Evolutionary conservation across 64 coral and sea anemone species (phyloP).

Genomic region (Stylophora pistillata): DNA sequence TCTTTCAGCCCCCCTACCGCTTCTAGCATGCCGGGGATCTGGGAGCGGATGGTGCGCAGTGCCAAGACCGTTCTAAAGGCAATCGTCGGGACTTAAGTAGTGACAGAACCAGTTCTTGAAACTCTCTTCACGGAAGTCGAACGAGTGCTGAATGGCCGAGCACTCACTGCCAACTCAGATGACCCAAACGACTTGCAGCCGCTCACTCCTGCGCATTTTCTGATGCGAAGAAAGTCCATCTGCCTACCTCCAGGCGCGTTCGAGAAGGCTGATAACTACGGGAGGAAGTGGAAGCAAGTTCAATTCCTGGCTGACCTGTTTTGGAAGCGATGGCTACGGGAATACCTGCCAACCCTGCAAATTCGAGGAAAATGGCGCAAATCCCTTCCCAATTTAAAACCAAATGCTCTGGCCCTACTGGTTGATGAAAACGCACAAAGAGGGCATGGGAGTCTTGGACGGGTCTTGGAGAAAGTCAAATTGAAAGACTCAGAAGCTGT

Average conservation of each 20-base stretch:
- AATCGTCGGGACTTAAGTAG: too few relatives aligned
- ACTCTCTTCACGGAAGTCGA: too few relatives aligned
- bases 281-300: conserved; percentile 62
- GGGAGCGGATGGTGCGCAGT: too few relatives aligned
- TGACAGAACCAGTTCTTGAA: too few relatives aligned
- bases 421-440: conserved; percentile 35
- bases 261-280: conserved; percentile 19
- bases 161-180: too few relatives aligned
- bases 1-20: too few relatives aligned
- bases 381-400: conserved; percentile 41
- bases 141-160: too few relatives aligned
- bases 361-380: conserved; percentile 40
- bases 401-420: conserved; percentile 42
- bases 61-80: too few relatives aligned
- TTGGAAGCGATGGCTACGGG: conserved; percentile 57
- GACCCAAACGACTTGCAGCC: too few relatives aligned
- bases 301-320: too few relatives aligned
- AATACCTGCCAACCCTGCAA: conserved; percentile 49
- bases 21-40: too few relatives aligned
- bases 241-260: conserved; percentile 52
- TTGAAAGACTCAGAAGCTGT: conserved; percentile 58
- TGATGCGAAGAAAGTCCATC: conserved; percentile 59
- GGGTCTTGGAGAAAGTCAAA: conserved; percentile 62
- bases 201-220: conserved; percentile 56
- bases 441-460: conserved; percentile 44